Percentiles rank a stretch among this genome's conserved stretches.
phyloP scores from a whole-genome alignment of 2,797 vertebrate species.

The Chloroceryle amazona region DNA sequence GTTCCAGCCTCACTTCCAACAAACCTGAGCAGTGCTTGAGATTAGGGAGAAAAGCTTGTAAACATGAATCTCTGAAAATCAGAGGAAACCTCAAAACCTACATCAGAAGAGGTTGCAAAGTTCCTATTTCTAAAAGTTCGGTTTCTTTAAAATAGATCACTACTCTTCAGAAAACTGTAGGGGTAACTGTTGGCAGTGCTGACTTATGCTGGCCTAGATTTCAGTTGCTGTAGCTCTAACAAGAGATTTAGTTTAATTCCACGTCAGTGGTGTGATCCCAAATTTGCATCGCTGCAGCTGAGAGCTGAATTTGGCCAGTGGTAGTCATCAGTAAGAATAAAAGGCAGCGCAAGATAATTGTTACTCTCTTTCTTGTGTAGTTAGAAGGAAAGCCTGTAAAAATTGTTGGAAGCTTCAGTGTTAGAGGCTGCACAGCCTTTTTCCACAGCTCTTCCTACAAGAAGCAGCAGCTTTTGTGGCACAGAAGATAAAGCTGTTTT shows the following conservation, averaged over 20 bases:
- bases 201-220: slow-evolving; percentile 64
- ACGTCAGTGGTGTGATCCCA: slow-evolving; percentile 18
- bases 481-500: slow-evolving; percentile 1
- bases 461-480: slow-evolving; percentile 14
- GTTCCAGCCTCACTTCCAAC: background rate
- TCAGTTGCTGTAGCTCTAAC: slow-evolving; percentile 25
- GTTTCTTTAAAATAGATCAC: slow-evolving; percentile 47
- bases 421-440: background rate
- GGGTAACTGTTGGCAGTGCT: slow-evolving; percentile 55
- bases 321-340: slow-evolving; percentile 18
- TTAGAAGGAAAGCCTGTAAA: background rate
- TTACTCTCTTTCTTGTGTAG: background rate
- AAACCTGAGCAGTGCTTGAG: background rate
- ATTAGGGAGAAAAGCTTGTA: background rate
- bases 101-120: slow-evolving; percentile 2
- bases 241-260: slow-evolving; percentile 60
- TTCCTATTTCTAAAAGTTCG: slow-evolving; percentile 33
- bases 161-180: slow-evolving; percentile 43
- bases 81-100: background rate
- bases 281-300: slow-evolving; percentile 39
- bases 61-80: background rate
- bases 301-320: slow-evolving; percentile 5
- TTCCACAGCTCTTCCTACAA: background rate
- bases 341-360: background rate
- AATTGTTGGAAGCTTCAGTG: background rate